These are phyloP conservation scores for Napeogenes sylphis DNA, from an alignment of 2,888 invertebrate species.

Conservation along the genomic window DNA sequence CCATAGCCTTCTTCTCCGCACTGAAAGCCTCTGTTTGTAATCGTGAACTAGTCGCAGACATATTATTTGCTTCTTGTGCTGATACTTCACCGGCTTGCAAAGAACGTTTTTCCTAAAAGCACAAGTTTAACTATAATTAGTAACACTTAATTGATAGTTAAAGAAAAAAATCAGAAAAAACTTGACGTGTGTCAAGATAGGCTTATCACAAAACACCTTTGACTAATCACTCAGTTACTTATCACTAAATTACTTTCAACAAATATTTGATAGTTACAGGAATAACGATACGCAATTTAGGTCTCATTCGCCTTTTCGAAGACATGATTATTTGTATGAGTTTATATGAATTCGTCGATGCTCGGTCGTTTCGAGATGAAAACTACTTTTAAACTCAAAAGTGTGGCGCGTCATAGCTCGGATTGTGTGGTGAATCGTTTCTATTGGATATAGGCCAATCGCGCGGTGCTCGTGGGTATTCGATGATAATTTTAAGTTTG, in stretches of 20 bases:
- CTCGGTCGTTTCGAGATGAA: constrained; percentile 55
- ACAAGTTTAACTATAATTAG: constrained; percentile 18
- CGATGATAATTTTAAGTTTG: constrained; percentile 64
- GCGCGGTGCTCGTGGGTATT: constrained; percentile 60
- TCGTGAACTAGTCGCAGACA: constrained; percentile 89
- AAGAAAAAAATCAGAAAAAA: constrained; percentile 28
- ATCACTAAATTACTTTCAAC: constrained; percentile 53
- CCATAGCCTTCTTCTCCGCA: constrained; percentile 86
- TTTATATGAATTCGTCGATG: constrained; percentile 41
- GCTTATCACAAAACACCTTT: constrained; percentile 52
- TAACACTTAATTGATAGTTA: constrained; percentile 16
- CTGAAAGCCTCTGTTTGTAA: constrained; percentile 91
- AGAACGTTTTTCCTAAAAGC: constrained; percentile 87
- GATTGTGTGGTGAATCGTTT: constrained; percentile 60
- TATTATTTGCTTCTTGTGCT: constrained; percentile 90
- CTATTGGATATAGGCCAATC: constrained; percentile 75
- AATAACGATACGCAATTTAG: constrained; percentile 68
- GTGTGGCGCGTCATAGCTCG: constrained; percentile 61
- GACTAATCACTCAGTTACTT: constrained; percentile 40
- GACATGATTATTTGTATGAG: constrained; percentile 54
- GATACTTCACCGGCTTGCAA: constrained; percentile 89
- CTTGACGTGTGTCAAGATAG: constrained; percentile 39
- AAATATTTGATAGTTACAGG: constrained; percentile 70
- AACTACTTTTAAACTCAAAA: constrained; percentile 65
- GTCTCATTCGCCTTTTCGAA: constrained; percentile 64